Percentiles rank a stretch among this genome's conserved stretches.
These are phyloP conservation scores for Protaetia brevitarsis DNA, from an alignment of 1,140 invertebrate species.

Conservation along the genomic window DNA sequence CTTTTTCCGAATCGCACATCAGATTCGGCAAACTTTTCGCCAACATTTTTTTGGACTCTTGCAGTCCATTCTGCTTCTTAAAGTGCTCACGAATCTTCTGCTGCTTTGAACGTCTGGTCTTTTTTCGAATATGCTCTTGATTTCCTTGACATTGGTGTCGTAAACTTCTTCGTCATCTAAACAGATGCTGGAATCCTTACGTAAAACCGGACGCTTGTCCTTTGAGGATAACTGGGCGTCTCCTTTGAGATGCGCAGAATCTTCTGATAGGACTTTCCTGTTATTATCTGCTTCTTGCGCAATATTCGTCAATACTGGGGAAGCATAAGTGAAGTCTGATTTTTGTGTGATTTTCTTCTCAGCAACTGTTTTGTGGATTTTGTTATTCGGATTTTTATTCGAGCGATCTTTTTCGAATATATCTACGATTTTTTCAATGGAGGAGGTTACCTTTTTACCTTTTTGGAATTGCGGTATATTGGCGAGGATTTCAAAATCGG, in stretches of 20 bases:
- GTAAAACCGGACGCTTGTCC: not conserved
- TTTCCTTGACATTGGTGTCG: not conserved
- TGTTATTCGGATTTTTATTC: not conserved
- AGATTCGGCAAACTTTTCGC: constrained; percentile 15
- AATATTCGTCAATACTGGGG: constrained; percentile 18
- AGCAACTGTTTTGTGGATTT: not conserved
- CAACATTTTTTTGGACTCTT: not conserved
- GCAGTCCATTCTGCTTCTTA: not conserved
- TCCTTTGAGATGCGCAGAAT: not conserved
- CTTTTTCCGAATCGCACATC: not conserved
- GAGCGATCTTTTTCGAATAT: not conserved
- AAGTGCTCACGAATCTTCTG: not conserved
- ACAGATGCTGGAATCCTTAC: not conserved
- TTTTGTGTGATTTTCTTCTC: not conserved
- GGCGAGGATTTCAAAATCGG: not conserved
- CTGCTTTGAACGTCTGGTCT: not conserved
- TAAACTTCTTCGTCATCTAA: not conserved
- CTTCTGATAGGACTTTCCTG: not conserved
- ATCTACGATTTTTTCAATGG: not conserved
- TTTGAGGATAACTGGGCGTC: not conserved
- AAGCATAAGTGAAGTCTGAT: not conserved
- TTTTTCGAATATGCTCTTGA: not conserved
- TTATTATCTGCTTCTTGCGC: not conserved
- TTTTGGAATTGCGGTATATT: not conserved
- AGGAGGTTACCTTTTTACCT: not conserved